Base-by-base conservation (phyloP, 1,140 invertebrate species). In the Drosophila ercepeae region DNA sequence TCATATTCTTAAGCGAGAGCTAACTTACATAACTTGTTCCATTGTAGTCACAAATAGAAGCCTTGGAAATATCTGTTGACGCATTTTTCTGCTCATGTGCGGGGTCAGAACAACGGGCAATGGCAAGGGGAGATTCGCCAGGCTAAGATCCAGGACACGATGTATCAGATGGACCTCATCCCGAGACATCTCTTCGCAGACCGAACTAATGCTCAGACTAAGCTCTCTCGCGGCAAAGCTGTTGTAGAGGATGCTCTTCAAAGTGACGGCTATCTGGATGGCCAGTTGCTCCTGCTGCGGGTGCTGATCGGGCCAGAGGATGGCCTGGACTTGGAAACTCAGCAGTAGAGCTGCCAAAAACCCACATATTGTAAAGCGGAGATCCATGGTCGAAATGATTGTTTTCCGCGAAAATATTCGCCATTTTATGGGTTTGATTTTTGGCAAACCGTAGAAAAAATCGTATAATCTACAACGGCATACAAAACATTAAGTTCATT, bases 31-130 rank as follows among this genome's bases (percentile, higher is more conserved):
- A 3, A 61, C 45, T 16, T 84, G 72, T 9, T 48, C 21, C 5
- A 34, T 21, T 4, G 21, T 42, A 23, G 54, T 36, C 1, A 69
- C 81, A 21, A 84, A 84, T 2, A 86, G 46, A 14, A 84, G 9
- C 49, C 61, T 39, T 5, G 16, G 16, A 14, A 39, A 13, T 2
- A 65, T 11, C 3, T 41, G 25, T 1, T 4, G 0, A 3, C 8
- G 1, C 0, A 77, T 4, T 1, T 34, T 27, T 0, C 1, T 3
- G 2, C 1, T 0, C 9, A 61, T 14, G 0, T 19, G 23, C 3
- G 21, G 13, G 4, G 41, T 77, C 55, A 84, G 0, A n/a, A 84
- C 36, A 0, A 70, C 3, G 11, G 82, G 67, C 44, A 84, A 14
- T 3, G 36, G 34, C n/a, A 19, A 1, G 6, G 18, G 11, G 0